phyloP scores from a whole-genome alignment of 2,113 vertebrate species.

The Thermophis baileyi region DNA sequence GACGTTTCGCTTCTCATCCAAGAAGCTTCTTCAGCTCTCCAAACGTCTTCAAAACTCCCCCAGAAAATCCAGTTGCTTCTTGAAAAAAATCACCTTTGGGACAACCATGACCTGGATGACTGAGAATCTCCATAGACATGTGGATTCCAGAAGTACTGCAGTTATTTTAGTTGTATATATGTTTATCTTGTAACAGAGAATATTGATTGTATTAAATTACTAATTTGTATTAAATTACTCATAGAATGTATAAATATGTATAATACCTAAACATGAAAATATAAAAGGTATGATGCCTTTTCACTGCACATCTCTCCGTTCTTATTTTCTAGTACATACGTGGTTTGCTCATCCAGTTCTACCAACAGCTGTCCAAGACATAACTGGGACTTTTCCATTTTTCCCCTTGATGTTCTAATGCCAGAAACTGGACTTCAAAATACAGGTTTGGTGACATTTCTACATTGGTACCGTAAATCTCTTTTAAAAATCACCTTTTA shows the following conservation, averaged over 20 bases:
- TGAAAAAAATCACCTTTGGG: too few relatives aligned
- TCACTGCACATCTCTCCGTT: not conserved
- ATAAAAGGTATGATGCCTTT: not conserved
- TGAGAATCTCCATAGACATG: not conserved
- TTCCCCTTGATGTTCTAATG: not conserved
- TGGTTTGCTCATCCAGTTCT: not conserved
- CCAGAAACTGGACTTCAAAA: not conserved
- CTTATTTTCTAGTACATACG: not conserved
- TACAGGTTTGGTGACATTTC: not conserved
- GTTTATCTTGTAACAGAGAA: not conserved
- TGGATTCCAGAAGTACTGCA: not conserved
- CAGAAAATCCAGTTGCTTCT: too few relatives aligned
- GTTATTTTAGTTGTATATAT: not conserved
- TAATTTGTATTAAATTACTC: not conserved
- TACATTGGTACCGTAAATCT: not conserved
- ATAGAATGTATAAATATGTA: not conserved
- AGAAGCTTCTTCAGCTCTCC: too few relatives aligned
- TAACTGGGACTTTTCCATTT: not conserved
- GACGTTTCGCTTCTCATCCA: too few relatives aligned
- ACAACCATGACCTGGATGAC: too few relatives aligned
- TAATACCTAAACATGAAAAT: not conserved
- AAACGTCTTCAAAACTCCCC: too few relatives aligned
- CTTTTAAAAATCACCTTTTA: not conserved
- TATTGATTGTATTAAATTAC: not conserved
- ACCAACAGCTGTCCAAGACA: not conserved